These are phyloP conservation scores for Acridotheres tristis DNA, from an alignment of 2,797 vertebrate genomes.

Conservation along the genomic window DNA sequence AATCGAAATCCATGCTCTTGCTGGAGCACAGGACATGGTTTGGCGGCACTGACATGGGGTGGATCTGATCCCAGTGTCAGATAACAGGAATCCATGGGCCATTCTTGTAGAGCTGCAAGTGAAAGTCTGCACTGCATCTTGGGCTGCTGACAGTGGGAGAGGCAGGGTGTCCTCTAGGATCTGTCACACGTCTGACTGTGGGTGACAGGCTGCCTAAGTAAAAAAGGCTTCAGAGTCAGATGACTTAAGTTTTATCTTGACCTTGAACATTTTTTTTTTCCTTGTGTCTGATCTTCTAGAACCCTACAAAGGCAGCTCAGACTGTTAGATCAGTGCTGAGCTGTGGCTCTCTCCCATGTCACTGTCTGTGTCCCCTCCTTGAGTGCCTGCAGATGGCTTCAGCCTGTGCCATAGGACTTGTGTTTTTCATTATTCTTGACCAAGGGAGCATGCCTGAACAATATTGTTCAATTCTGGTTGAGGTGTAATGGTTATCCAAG, in stretches of 20 bases:
- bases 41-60: fast-evolving
- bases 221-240: neutral
- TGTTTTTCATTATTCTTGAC: neutral
- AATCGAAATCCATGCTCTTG: neutral
- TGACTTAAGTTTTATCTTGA: slow-evolving; percentile 10
- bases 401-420: neutral
- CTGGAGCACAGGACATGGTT: neutral
- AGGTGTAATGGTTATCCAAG: neutral
- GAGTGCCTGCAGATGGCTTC: neutral
- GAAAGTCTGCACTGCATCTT: neutral
- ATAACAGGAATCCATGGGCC: fast-evolving
- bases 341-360: neutral
- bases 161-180: neutral
- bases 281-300: neutral
- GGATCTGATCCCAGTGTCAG: neutral
- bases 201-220: neutral
- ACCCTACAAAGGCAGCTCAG: neutral
- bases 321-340: neutral
- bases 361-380: neutral
- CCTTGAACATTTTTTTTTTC: neutral
- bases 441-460: neutral
- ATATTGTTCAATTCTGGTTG: neutral
- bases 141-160: neutral
- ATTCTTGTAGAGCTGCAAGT: neutral
- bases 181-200: neutral